Base-by-base conservation (phyloP, 1,140 invertebrate species). In the Campoletis sonorensis region DNA sequence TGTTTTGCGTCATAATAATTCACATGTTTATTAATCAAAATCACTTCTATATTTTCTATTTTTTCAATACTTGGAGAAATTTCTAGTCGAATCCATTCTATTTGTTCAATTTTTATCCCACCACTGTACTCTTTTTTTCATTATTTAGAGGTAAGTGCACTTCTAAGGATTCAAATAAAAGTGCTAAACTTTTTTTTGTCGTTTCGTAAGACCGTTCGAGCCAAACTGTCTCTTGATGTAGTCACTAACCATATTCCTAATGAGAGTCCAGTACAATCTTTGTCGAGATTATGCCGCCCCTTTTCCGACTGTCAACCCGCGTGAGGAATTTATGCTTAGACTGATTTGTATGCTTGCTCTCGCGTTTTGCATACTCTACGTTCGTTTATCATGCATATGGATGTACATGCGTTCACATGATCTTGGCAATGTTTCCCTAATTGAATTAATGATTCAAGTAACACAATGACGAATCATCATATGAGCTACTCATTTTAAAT, bases 291-390 rank as follows among this genome's bases (percentile, higher is more conserved):
- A 89, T 87, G 85, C 83, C 80, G 83, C 86, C 85, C 85, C 61
- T 27, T 21, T 27, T 67, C 61, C 23, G 79, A 15, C 84, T 88
- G 89, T 87, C 88, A 88, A 85, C 84, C 82, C 58, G 81, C 86
- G 80, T 88, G 89, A 89, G 87, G 88, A 88, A 89, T 90, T 89
- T 90, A 90, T 89, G 89, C 87, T 86, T 87, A 87, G 85, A 84
- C 85, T 83, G 87, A 89, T 89, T 89, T 89, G 86, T 88, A 73
- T 51, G 30, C 49, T 78, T 45, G 23, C 37, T 54, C 61, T 77
- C 82, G 82, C 83, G 85, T 87, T 89, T 89, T 87, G 85, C 87
- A 88, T 88, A 88, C 79, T 37, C 64, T 78, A 64, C 76, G 26
- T 54, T 27, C 49, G 54, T 58, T 58, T 58, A 58, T 58, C 30